These are phyloP conservation scores for Drosophila lutescens DNA, from an alignment of 2,888 invertebrate species.

Conservation along the genomic window DNA sequence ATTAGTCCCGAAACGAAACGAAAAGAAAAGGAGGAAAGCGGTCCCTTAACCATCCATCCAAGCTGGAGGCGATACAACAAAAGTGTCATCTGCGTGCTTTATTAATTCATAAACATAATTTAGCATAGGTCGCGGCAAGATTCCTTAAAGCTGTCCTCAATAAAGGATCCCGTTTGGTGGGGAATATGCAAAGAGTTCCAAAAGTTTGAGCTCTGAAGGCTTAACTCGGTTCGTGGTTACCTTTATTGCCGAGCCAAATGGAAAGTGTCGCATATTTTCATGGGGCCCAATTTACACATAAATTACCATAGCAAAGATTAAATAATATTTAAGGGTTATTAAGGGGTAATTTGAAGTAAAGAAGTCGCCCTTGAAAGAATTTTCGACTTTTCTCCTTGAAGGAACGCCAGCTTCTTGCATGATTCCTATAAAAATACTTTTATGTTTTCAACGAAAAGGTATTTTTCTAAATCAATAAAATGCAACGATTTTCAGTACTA, in stretches of 20 bases:
- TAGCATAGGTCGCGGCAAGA: conserved; percentile 42
- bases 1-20: conserved; percentile 59
- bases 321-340: conserved; percentile 25
- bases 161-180: conserved; percentile 57
- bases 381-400: too few species aligned
- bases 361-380: too few species aligned
- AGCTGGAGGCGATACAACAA: conserved; percentile 48
- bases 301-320: conserved; percentile 43
- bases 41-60: conserved; percentile 11
- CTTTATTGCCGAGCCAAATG: conserved; percentile 39
- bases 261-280: conserved; percentile 36
- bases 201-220: conserved; percentile 1
- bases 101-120: conserved; percentile 67
- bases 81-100: conserved; percentile 61
- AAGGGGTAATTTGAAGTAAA: too few species aligned
- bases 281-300: conserved; percentile 51
- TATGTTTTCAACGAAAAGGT: too few species aligned
- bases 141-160: conserved; percentile 46
- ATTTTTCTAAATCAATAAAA: too few species aligned
- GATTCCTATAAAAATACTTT: too few species aligned
- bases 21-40: conserved; percentile 1
- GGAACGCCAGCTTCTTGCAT: too few species aligned
- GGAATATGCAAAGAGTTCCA: neutral
- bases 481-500: too few species aligned
- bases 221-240: conserved; percentile 27